Conservation (phyloP, 2,113 vertebrate species). For the Oostethus manadensis region DNA sequence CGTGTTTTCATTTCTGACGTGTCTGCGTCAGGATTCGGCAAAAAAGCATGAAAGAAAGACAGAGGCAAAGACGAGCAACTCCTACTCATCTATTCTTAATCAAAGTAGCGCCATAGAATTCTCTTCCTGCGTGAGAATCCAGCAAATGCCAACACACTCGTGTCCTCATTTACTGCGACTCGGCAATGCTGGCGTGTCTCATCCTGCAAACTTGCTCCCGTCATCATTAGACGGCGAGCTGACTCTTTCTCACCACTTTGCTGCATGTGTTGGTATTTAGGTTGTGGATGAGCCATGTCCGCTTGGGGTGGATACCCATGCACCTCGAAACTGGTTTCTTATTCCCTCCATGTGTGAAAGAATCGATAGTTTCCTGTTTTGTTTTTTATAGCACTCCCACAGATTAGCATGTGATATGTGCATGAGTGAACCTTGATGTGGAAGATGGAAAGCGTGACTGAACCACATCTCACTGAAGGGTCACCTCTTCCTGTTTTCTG, state of each 20-base stretch:
- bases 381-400: not conserved
- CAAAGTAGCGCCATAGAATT: conserved; percentile 34
- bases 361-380: not conserved
- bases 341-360: not conserved
- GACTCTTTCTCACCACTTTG: conserved; percentile 14
- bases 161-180: conserved; percentile 17
- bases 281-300: conserved; percentile 15
- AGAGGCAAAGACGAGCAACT: conserved; percentile 19
- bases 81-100: conserved; percentile 47
- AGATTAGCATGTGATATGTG: not conserved
- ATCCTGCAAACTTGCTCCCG: conserved; percentile 10
- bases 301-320: conserved; percentile 19
- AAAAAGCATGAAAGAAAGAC: conserved; percentile 20
- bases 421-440: not conserved
- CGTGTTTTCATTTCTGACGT: conserved; percentile 11
- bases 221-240: conserved; percentile 30
- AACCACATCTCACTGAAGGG: not conserved
- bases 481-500: not conserved
- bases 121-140: conserved; percentile 24
- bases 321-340: conserved; percentile 24
- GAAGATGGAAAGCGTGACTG: not conserved
- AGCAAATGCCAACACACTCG: conserved; percentile 22
- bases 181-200: conserved; percentile 25
- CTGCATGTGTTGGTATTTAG: conserved; percentile 20
- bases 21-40: conserved; percentile 7